Conservation (phyloP, 2,113 vertebrate species). For the Malurus elegans region DNA sequence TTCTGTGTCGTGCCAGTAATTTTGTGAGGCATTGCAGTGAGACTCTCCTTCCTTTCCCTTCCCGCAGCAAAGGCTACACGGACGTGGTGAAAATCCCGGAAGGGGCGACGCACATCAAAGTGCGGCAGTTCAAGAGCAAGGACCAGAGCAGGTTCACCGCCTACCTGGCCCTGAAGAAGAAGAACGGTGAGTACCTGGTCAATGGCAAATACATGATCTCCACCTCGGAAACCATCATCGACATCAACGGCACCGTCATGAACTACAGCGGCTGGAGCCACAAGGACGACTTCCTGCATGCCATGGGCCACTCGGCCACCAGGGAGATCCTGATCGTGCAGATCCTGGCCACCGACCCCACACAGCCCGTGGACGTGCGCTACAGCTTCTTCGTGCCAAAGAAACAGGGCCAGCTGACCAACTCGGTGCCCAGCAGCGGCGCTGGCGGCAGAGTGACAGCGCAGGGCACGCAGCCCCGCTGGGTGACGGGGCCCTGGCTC, state of each 20-base stretch:
- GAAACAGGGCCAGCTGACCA: slow-evolving; percentile 56
- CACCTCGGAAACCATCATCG: slow-evolving; percentile 92
- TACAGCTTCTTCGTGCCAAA: slow-evolving; percentile 94
- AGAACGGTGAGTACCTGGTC: slow-evolving; percentile 88
- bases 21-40: not conserved
- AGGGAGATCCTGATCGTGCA: slow-evolving; percentile 86
- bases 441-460: slow-evolving; percentile 35
- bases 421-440: slow-evolving; percentile 50
- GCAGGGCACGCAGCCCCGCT: slow-evolving; percentile 73
- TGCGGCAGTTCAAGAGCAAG: slow-evolving; percentile 93
- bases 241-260: slow-evolving; percentile 90
- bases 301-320: slow-evolving; percentile 89
- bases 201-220: slow-evolving; percentile 99
- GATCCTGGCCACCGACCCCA: slow-evolving; percentile 90
- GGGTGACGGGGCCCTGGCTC: slow-evolving; percentile 91
- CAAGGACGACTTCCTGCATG: slow-evolving; percentile 88
- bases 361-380: slow-evolving; percentile 87
- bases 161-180: slow-evolving; percentile 90
- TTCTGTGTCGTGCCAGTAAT: not conserved
- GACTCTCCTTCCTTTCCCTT: not conserved
- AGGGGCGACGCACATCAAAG: slow-evolving; percentile 93
- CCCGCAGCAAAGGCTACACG: slow-evolving; percentile 93
- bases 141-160: slow-evolving; percentile 91
- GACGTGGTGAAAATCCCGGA: slow-evolving; percentile 93
- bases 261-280: slow-evolving; percentile 99